phyloP scores from a whole-genome alignment of 2,113 vertebrate species.

The Zeus faber region DNA sequence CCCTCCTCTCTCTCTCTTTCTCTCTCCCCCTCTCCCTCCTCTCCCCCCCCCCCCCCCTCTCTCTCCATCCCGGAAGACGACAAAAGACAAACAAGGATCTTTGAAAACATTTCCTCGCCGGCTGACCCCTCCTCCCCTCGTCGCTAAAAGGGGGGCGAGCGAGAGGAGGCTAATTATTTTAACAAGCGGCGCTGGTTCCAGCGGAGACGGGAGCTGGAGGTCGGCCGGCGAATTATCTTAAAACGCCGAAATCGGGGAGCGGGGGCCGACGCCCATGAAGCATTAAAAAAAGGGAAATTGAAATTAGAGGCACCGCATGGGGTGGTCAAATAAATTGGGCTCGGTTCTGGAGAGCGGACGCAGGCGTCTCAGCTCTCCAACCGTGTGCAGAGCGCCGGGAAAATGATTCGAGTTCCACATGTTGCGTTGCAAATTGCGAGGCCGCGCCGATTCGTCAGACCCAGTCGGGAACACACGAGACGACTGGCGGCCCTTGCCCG shows the following conservation, averaged over 20 bases:
- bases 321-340: no score
- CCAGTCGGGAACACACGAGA: no score
- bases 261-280: no score
- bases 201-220: conserved; percentile 25
- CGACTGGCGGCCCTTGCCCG: no score
- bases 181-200: conserved; percentile 49
- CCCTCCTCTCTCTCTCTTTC: not conserved
- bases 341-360: no score
- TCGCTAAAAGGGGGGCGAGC: conserved; percentile 24
- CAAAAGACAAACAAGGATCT: not conserved
- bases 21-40: not conserved
- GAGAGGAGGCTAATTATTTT: conserved; percentile 51
- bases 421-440: no score
- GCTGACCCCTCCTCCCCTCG: not conserved
- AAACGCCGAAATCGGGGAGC: conserved; percentile 25
- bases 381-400: no score
- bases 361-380: no score
- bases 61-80: conserved; percentile 2
- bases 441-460: no score
- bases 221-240: conserved; percentile 26
- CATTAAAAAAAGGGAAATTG: no score
- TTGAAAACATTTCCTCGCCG: not conserved
- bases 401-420: no score
- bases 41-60: conserved; percentile 23
- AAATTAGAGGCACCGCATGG: no score